Base-by-base conservation (phyloP, 2,888 invertebrate genomes). In the Lissocephala sabroskyi region DNA sequence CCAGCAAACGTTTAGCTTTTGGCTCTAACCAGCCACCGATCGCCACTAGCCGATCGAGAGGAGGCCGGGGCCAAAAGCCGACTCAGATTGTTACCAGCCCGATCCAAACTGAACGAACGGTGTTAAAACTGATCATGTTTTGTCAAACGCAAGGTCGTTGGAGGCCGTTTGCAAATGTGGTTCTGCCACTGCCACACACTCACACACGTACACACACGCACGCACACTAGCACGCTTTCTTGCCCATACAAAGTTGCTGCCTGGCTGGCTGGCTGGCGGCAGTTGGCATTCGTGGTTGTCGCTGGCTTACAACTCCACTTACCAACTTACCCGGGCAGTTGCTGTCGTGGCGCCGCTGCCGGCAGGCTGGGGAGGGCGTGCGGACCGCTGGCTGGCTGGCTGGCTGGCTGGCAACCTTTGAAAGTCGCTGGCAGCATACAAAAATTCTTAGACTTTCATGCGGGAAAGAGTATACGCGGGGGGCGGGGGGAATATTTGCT, bases 121-220 rank as follows among this genome's bases (percentile, higher is more conserved):
- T 70, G 75, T 70, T 70, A 71, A 67, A 71, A 71, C 61, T 64
- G 71, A 77, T 75, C 71, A 75, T 78, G 73, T 73, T 78, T 78
- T 73, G 76, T 78, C 74, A 78, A 73, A 75, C 66, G 79, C 80
- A 80, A 81, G 79, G 79, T 81, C 79, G 81, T 80, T 80, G 77
- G 79, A 80, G 79, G 80, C 79, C 81, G 81, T 80, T 81, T 77
- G 74, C 65, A 80, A 67, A 77, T 73, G 60, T 65, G 58, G 76
- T 74, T 66, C 65, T 77, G 75, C 73, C 65, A 68, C 75, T 71
- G 78, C 67, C 74, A 73, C 78, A 70, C 73, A 73, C 65, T 65
- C 54, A 67, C 52, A 56, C 42, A 59, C 45, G 41, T 42, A 46
- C 42, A 37, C 28, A 47, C 33, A 42, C 18, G n/a, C 29, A 35